Evolutionary conservation across 2,888 invertebrate genomes (phyloP).

Genomic region (Creontiades dilutus): DNA sequence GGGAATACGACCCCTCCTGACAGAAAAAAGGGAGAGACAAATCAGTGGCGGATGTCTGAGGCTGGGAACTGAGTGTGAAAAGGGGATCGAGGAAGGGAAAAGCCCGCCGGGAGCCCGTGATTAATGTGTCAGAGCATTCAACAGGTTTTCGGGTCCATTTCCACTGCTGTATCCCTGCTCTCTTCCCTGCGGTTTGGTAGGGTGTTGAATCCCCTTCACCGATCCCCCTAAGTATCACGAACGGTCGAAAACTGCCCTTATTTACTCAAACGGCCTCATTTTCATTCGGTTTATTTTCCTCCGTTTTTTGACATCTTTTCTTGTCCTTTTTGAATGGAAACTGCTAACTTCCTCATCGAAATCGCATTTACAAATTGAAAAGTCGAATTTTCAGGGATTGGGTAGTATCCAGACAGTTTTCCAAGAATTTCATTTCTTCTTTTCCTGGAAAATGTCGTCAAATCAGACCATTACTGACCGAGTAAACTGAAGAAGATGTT

Average conservation of each 20-base stretch:
- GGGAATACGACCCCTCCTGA: neutral
- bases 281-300: neutral
- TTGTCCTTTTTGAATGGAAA: neutral
- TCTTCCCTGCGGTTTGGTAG: conserved; percentile 23
- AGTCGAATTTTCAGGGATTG: too few species aligned
- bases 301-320: neutral
- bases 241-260: conserved; percentile 53
- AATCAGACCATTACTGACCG: too few species aligned
- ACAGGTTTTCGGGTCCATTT: conserved; percentile 72
- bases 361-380: too few species aligned
- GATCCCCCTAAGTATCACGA: neutral
- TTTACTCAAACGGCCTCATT: conserved; percentile 55
- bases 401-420: too few species aligned
- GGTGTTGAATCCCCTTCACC: neutral
- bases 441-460: too few species aligned
- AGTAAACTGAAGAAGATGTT: too few species aligned
- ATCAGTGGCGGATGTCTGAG: conserved; percentile 37
- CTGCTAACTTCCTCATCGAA: too few species aligned
- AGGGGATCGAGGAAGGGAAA: conserved; percentile 44
- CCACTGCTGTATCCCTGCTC: conserved; percentile 65
- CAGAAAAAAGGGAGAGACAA: conserved; percentile 57
- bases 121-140: conserved; percentile 71
- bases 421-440: too few species aligned
- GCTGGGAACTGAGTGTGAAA: conserved; percentile 18
- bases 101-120: conserved; percentile 58